A percentile compares a stretch with the other conserved stretches of the same genome.
Evolutionary conservation across 2,113 vertebrate species (phyloP).

Genomic region (Hemiscyllium ocellatum): DNA sequence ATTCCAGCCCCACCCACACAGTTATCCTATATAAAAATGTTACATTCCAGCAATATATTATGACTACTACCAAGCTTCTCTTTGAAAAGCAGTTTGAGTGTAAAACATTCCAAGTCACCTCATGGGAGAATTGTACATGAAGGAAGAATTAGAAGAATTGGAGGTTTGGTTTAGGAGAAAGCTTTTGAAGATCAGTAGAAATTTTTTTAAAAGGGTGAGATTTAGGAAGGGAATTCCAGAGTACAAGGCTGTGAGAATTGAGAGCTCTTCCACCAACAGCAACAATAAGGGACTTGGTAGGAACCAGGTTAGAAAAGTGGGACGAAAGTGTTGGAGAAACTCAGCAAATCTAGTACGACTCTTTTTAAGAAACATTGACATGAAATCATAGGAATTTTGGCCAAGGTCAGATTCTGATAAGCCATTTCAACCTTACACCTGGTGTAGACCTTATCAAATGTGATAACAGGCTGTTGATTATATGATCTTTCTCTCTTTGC

Average conservation of each 20-base stretch:
- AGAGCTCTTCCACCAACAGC: not conserved
- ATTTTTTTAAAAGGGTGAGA: not conserved
- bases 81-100: not conserved
- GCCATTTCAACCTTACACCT: not conserved
- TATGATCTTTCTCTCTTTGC: not conserved
- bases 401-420: not conserved
- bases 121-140: not conserved
- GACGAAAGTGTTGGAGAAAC: not conserved
- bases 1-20: not conserved
- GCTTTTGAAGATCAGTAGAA: not conserved
- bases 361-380: not conserved
- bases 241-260: not conserved
- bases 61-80: not conserved
- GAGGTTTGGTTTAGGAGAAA: not conserved
- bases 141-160: not conserved
- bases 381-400: not conserved
- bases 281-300: not conserved
- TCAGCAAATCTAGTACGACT: too few species aligned
- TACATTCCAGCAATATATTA: not conserved
- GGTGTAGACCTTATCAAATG: not conserved
- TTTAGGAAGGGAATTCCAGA: not conserved
- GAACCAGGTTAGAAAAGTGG: not conserved
- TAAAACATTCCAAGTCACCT: not conserved
- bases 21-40: not conserved
- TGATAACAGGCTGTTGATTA: not conserved